Conservation (phyloP, 2,113 vertebrate species). For the Amphiprion percula region DNA sequence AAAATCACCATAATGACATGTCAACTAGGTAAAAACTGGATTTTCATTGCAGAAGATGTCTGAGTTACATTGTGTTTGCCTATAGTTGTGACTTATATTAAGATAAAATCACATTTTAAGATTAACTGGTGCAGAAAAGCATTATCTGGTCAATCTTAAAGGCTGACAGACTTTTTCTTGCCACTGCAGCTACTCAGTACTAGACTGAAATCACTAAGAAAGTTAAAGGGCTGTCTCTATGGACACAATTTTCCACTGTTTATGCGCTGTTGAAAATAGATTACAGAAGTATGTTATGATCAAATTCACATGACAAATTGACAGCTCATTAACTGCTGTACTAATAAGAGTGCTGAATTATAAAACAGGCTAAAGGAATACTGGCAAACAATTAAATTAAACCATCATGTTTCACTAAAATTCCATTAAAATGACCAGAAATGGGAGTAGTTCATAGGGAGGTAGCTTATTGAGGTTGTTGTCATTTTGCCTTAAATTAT, state of each 20-base stretch:
- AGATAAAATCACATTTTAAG: too few relatives aligned
- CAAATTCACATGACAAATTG: slow-evolving; percentile 36
- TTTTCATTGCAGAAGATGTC: too few relatives aligned
- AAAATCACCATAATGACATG: too few relatives aligned
- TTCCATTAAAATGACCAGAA: background rate
- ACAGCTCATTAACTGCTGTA: slow-evolving; percentile 51
- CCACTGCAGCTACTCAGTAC: too few relatives aligned
- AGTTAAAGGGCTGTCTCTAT: background rate
- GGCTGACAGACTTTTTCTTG: too few relatives aligned
- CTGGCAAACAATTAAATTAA: background rate
- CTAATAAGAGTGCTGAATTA: slow-evolving; percentile 29
- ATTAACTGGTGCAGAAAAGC: too few relatives aligned
- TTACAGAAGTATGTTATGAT: slow-evolving; percentile 44
- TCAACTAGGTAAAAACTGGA: too few relatives aligned
- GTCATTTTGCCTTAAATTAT: too few relatives aligned
- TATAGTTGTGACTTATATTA: too few relatives aligned
- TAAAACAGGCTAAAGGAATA: background rate
- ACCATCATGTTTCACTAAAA: background rate
- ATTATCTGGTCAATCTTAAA: too few relatives aligned
- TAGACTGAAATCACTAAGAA: background rate
- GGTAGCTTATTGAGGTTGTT: too few relatives aligned
- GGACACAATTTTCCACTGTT: background rate
- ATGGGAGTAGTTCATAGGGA: background rate
- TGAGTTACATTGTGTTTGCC: too few relatives aligned
- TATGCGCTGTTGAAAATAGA: slow-evolving; percentile 32